A percentile compares a stretch with the other conserved stretches of the same genome.
Evolutionary conservation across 2,113 vertebrate genomes (phyloP).

Genomic region (Panthera uncia): DNA sequence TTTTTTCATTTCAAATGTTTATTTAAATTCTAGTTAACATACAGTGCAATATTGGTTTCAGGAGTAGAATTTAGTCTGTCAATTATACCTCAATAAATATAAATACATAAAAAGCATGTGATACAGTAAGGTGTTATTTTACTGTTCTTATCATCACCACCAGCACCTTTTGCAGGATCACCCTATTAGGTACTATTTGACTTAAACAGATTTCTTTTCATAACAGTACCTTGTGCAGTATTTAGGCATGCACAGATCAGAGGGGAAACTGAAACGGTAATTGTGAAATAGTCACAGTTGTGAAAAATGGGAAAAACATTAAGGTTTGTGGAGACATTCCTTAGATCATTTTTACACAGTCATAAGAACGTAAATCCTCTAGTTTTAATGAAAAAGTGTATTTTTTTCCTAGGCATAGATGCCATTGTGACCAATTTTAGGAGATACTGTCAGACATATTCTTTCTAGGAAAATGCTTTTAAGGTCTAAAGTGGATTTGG

Average conservation of each 20-base stretch:
- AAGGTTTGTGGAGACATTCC: neutral
- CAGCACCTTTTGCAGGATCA: neutral
- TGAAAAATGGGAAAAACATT: neutral
- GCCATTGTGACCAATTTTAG: neutral
- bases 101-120: neutral
- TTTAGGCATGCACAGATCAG: neutral
- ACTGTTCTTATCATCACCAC: neutral
- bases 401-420: neutral
- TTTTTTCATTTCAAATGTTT: too few species aligned
- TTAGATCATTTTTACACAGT: constrained; percentile 20
- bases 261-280: neutral
- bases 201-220: neutral
- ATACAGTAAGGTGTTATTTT: neutral
- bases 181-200: neutral
- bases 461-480: constrained; percentile 45
- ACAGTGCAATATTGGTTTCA: too few species aligned
- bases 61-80: too few species aligned
- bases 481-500: constrained; percentile 1
- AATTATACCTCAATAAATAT: neutral
- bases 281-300: constrained; percentile 29
- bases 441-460: neutral
- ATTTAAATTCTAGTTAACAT: too few species aligned
- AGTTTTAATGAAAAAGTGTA: neutral
- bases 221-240: neutral
- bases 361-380: neutral